Evolutionary conservation across 2,888 invertebrate genomes (phyloP).

Genomic region (Troides helena): DNA sequence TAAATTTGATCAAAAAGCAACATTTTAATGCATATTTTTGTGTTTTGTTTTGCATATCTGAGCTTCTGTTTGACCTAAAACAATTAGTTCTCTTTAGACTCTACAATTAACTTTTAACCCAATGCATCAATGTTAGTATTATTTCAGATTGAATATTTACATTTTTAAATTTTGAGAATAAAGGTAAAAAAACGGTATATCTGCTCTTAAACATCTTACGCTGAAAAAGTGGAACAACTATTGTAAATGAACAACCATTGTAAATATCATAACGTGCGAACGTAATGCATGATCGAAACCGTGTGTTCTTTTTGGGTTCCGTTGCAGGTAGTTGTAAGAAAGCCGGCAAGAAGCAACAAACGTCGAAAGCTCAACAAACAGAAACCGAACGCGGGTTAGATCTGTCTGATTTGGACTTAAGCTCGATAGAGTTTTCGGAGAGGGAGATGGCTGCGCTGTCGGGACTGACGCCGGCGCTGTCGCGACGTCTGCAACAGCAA

Average conservation of each 20-base stretch:
- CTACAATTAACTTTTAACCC: constrained; percentile 70
- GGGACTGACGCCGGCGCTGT: constrained; percentile 83
- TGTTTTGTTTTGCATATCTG: constrained; percentile 69
- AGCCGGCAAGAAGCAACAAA: constrained; percentile 61
- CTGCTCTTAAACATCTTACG: not conserved
- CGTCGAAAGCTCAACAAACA: constrained; percentile 45
- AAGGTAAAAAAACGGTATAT: not conserved
- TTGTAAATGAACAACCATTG: constrained; percentile 50
- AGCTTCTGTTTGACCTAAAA: constrained; percentile 70
- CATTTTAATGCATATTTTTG: constrained; percentile 77
- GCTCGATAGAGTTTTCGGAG: constrained; percentile 84
- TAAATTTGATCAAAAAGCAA: constrained; percentile 61
- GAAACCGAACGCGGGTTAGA: constrained; percentile 61
- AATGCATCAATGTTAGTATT: constrained; percentile 53
- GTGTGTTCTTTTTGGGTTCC: constrained; percentile 74
- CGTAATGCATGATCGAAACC: constrained; percentile 79
- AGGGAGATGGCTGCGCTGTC: constrained; percentile 81
- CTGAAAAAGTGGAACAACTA: not conserved
- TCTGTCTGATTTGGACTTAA: constrained; percentile 83
- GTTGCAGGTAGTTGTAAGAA: constrained; percentile 76
- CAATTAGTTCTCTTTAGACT: constrained; percentile 52
- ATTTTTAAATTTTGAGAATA: constrained; percentile 1
- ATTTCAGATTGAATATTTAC: constrained; percentile 26
- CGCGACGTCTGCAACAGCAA: constrained; percentile 86
- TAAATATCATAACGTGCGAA: constrained; percentile 73